A percentile compares a stretch with the other conserved stretches of the same genome.
phyloP scores from a whole-genome alignment of 2,797 vertebrate species.

The Lutjanus campechanus region DNA sequence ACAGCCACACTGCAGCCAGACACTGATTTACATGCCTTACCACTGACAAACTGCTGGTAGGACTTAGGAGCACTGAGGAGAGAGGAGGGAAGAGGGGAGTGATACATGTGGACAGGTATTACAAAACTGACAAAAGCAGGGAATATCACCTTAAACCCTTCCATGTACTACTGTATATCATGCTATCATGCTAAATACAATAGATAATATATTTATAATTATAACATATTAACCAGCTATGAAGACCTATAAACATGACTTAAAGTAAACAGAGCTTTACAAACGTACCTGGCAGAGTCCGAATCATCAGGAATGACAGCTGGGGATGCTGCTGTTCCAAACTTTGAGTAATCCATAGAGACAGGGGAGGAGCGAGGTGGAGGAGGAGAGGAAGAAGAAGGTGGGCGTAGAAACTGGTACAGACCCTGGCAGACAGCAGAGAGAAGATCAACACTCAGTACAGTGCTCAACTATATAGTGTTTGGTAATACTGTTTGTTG shows the following conservation, averaged over 20 bases:
- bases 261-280: background rate
- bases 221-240: too few relatives aligned
- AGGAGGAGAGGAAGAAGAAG: slow-evolving; percentile 51
- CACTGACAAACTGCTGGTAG: slow-evolving; percentile 87
- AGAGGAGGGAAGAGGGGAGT: background rate
- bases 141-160: background rate
- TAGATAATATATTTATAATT: too few relatives aligned
- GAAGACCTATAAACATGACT: background rate
- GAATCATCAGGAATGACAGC: slow-evolving; percentile 73
- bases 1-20: slow-evolving; percentile 86
- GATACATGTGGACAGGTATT: background rate
- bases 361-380: slow-evolving; percentile 62
- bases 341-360: slow-evolving; percentile 76
- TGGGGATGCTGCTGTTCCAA: slow-evolving; percentile 67
- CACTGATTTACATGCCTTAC: slow-evolving; percentile 86
- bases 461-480: too few relatives aligned
- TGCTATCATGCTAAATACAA: background rate
- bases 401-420: slow-evolving; percentile 83
- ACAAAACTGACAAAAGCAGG: background rate
- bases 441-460: background rate
- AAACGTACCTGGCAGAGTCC: slow-evolving; percentile 71
- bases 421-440: slow-evolving; percentile 75
- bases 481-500: background rate
- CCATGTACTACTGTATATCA: background rate
- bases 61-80: slow-evolving; percentile 81